Evolutionary conservation across 2,888 invertebrate species (phyloP).

Genomic region (Aquatica leii): DNA sequence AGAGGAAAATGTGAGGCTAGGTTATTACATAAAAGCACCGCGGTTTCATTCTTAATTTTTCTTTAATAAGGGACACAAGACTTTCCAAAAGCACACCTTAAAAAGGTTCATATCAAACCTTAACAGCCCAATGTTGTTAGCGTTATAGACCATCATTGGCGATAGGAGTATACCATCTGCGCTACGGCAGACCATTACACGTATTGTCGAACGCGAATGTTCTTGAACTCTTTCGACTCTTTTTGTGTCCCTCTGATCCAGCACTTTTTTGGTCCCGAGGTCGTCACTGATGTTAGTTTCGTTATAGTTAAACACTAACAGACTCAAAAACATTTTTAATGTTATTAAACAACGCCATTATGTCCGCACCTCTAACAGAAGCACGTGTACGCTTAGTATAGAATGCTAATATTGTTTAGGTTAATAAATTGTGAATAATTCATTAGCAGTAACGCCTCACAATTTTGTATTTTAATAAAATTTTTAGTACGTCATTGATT

Average conservation of each 20-base stretch:
- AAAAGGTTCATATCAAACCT: background rate
- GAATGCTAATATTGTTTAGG: too few species aligned
- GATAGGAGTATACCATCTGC: slow-evolving; percentile 47
- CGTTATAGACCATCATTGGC: slow-evolving; percentile 51
- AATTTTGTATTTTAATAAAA: too few species aligned
- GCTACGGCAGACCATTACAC: slow-evolving; percentile 50
- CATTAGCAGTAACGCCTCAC: too few species aligned
- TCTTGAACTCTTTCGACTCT: slow-evolving; percentile 42
- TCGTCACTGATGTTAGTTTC: too few species aligned
- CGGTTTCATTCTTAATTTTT: background rate
- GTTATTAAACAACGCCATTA: too few species aligned
- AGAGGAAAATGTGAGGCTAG: background rate
- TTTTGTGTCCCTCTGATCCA: slow-evolving; percentile 45
- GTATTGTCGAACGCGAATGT: slow-evolving; percentile 37
- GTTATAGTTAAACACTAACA: too few species aligned
- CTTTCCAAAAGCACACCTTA: background rate
- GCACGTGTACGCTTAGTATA: too few species aligned
- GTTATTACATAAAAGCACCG: background rate
- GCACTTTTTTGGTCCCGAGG: slow-evolving; percentile 46
- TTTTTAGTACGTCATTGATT: too few species aligned
- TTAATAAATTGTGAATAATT: too few species aligned
- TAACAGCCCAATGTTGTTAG: background rate
- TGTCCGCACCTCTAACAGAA: too few species aligned
- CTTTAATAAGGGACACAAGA: background rate
- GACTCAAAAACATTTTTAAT: too few species aligned